phyloP scores from a whole-genome alignment of 2,888 invertebrate genomes.

The Antheraea assamensis region DNA sequence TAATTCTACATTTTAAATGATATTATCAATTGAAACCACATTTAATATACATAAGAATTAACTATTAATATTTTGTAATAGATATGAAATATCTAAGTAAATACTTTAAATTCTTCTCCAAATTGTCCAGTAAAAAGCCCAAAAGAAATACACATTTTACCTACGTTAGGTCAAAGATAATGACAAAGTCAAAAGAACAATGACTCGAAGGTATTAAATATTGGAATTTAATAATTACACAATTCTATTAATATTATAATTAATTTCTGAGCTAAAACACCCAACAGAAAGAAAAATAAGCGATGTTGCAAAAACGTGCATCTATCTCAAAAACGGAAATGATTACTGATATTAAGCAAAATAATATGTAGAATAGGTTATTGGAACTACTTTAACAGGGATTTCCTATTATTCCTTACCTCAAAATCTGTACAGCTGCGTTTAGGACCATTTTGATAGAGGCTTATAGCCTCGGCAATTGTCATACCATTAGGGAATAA shows the following conservation, averaged over 20 bases:
- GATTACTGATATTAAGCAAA: not conserved
- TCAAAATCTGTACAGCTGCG: conserved; percentile 88
- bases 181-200: not conserved
- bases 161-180: not conserved
- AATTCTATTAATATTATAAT: not conserved
- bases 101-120: too few species aligned
- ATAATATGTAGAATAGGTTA: not conserved
- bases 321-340: not conserved
- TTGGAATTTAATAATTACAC: not conserved
- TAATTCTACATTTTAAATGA: not conserved
- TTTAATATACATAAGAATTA: not conserved
- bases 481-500: conserved; percentile 76
- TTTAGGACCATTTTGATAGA: conserved; percentile 87
- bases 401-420: conserved; percentile 73
- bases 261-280: not conserved
- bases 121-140: too few species aligned
- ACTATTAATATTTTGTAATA: too few species aligned
- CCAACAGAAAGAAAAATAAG: not conserved
- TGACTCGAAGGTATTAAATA: not conserved
- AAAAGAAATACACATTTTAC: not conserved
- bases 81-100: too few species aligned
- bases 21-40: not conserved
- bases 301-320: not conserved
- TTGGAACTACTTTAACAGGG: not conserved
- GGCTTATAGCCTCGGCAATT: conserved; percentile 75